Evolutionary conservation across 2,888 invertebrate species (phyloP), one percentile per base, ranked within the genome.

Genomic region (Euzetes globulus): DNA sequence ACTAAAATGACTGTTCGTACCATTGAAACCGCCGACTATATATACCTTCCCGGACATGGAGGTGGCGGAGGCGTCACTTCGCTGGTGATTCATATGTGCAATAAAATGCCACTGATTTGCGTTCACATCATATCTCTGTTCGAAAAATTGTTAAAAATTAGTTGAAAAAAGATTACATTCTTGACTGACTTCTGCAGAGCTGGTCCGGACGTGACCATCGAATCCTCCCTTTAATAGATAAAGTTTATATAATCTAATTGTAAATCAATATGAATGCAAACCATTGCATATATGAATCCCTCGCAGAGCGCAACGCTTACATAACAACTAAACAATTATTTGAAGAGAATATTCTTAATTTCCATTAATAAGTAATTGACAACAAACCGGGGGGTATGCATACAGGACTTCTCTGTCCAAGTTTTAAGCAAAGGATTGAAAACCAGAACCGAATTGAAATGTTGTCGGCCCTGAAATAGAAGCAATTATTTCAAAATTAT

Each of bases 1-100:
- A 1, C 5, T 9, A 63, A 17, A 29, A 63, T 15, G n/a, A 9
- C 7, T 6, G 4, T 7, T 37, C 65, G n/a, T 19, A 0, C 92
- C 92, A 80, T 91, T 90, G 83, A 91, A 91, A 22, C 91, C 92
- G 13, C 91, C 91, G 25, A 88, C 89, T 71, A 91, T 88, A 82
- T 89, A 91, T 78, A 91, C 87, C 86, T 88, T 77, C 22, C 75
- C 76, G 74, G 58, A 13, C 45, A 58, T 55, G 4, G 25, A 75
- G 79, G 89, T 88, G 0, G 90, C 89, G 77, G 90, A 89, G 1
- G 91, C 91, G 79, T 92, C 91, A 0, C 91, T 91, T 13, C 92
- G 85, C 79, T 88, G 87, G 75, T 79, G 78, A 84, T 71, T 87
- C 89, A 80, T 87, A 86, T 80, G 79, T 11, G 80, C 78, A 1